Evolutionary conservation across 2,888 invertebrate genomes (phyloP).

Genomic region (Aricia artaxerxes): DNA sequence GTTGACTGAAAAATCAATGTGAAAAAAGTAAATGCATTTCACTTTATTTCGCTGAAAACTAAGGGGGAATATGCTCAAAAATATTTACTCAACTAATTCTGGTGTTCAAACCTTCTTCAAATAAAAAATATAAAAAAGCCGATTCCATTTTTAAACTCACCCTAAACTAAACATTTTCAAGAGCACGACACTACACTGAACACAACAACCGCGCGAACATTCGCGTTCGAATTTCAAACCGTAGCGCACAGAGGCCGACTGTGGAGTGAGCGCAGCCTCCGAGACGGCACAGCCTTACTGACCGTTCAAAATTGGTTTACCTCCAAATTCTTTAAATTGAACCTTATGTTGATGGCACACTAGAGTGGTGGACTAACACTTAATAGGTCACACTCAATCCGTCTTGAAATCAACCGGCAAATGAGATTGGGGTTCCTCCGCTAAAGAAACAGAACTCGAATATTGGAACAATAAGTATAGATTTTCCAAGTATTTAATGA

Average conservation of each 20-base stretch:
- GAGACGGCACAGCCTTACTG: slow-evolving; percentile 12
- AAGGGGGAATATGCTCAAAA: too few relatives aligned
- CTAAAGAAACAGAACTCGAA: background rate
- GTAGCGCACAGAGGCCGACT: slow-evolving; percentile 12
- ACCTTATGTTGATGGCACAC: background rate
- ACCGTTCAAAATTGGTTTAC: background rate
- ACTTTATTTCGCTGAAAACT: too few relatives aligned
- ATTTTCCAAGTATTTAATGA: too few relatives aligned
- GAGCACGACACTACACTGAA: slow-evolving; percentile 20
- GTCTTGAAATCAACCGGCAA: slow-evolving; percentile 26
- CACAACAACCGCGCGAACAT: background rate
- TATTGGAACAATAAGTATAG: too few relatives aligned
- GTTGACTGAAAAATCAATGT: too few relatives aligned
- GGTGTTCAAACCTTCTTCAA: too few relatives aligned
- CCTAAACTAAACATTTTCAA: slow-evolving; percentile 25
- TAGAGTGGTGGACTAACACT: background rate
- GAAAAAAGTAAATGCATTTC: too few relatives aligned
- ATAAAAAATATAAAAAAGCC: background rate
- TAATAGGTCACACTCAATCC: slow-evolving; percentile 22
- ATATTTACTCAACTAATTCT: too few relatives aligned
- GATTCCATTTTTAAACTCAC: background rate
- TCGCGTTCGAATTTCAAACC: background rate
- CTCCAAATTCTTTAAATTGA: background rate
- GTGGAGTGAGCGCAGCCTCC: slow-evolving; percentile 17
- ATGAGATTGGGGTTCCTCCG: background rate